Evolutionary conservation across 2,888 invertebrate genomes (phyloP).

Genomic region (Elaeidobius kamerunicus): DNA sequence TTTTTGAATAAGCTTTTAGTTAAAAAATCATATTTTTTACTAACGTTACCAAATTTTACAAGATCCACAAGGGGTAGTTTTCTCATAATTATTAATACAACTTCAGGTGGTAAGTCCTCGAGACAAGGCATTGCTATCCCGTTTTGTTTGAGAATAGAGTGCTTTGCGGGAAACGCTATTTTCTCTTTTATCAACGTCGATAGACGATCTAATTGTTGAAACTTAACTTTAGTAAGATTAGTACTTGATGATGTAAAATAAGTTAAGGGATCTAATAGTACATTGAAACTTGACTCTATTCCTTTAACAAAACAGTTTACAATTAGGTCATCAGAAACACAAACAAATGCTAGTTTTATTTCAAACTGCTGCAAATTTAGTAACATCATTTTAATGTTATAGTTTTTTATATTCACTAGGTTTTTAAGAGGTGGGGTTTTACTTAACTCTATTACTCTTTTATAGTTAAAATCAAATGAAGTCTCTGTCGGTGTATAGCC

Average conservation of each 20-base stretch:
- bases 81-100: constrained; percentile 30
- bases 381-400: constrained; percentile 39
- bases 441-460: constrained; percentile 37
- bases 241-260: constrained; percentile 39
- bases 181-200: constrained; percentile 43
- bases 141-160: constrained; percentile 30
- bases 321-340: constrained; percentile 41
- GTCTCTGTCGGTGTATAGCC: constrained; percentile 32
- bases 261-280: constrained; percentile 41
- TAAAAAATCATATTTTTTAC: constrained; percentile 13
- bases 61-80: constrained; percentile 18
- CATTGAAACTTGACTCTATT: constrained; percentile 33
- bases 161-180: constrained; percentile 43
- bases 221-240: constrained; percentile 29
- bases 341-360: constrained; percentile 40
- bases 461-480: constrained; percentile 39
- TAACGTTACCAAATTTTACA: constrained; percentile 14
- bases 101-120: constrained; percentile 32
- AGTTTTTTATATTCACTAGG: constrained; percentile 38
- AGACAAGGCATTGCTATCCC: constrained; percentile 24
- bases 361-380: constrained; percentile 35
- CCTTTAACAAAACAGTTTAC: constrained; percentile 43
- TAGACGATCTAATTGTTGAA: constrained; percentile 43
- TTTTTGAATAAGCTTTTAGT: constrained; percentile 15
- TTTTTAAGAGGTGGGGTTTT: constrained; percentile 34